These are phyloP conservation scores for Zaprionus vittiger DNA, from an alignment of 1,140 invertebrate species.

Conservation along the genomic window DNA sequence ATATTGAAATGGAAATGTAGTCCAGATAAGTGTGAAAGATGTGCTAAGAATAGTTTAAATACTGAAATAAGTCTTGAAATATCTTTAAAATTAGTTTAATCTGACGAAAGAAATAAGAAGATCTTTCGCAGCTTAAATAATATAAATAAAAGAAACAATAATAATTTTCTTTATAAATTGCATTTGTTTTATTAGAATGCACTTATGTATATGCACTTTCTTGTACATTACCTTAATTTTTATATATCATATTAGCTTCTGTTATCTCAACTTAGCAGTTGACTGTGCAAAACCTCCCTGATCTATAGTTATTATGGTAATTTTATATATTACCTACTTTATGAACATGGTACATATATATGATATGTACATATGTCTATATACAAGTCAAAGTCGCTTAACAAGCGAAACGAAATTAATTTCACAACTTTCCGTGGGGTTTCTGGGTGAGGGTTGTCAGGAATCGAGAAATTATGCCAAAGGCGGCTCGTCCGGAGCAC, in stretches of 20 bases:
- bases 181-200: too few relatives aligned
- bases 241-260: background rate
- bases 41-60: too few relatives aligned
- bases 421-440: conserved; percentile 46
- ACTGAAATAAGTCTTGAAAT: too few relatives aligned
- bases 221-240: too few relatives aligned
- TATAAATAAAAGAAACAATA: too few relatives aligned
- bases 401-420: conserved; percentile 73
- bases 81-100: too few relatives aligned
- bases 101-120: too few relatives aligned
- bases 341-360: conserved; percentile 10
- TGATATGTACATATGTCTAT: conserved; percentile 2
- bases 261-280: conserved; percentile 1
- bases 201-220: too few relatives aligned
- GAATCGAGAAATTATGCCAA: conserved; percentile 71
- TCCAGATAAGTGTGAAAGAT: background rate
- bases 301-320: conserved; percentile 51
- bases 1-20: background rate
- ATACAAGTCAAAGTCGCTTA: conserved; percentile 50
- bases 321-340: conserved; percentile 38
- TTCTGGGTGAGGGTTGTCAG: background rate
- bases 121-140: too few relatives aligned
- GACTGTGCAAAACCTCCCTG: background rate
- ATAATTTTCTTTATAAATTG: too few relatives aligned
- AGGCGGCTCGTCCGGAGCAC: conserved; percentile 58